Evolutionary conservation across 2,888 invertebrate species (phyloP).

Genomic region (Mythimna pallens): DNA sequence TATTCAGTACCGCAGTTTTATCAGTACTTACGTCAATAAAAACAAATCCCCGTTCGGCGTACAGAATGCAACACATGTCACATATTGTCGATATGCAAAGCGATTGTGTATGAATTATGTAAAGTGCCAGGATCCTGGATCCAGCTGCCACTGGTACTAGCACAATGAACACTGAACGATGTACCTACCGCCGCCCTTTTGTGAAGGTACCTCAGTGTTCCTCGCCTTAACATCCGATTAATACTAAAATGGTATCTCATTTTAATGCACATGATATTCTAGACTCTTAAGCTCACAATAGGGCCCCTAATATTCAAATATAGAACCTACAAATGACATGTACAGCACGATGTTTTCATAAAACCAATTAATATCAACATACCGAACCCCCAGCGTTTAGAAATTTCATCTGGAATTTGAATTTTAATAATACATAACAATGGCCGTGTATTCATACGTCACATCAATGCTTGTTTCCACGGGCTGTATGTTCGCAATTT

Average conservation of each 20-base stretch:
- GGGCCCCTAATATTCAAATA: constrained; percentile 46
- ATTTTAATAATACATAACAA: constrained; percentile 86
- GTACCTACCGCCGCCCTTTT: constrained; percentile 66
- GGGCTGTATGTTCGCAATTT: constrained; percentile 86
- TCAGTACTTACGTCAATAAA: constrained; percentile 58
- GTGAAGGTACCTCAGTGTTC: constrained; percentile 34
- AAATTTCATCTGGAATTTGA: constrained; percentile 81
- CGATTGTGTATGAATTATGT: constrained; percentile 88
- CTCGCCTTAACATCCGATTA: constrained; percentile 58
- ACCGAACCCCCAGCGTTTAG: constrained; percentile 66
- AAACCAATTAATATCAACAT: constrained; percentile 58
- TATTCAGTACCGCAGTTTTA: constrained; percentile 54
- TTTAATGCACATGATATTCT: constrained; percentile 53
- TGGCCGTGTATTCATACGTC: constrained; percentile 87
- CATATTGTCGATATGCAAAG: constrained; percentile 85
- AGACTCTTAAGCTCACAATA: constrained; percentile 12
- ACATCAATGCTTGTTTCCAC: constrained; percentile 87
- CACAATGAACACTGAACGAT: constrained; percentile 74
- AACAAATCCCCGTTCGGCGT: constrained; percentile 63
- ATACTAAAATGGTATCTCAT: constrained; percentile 61
- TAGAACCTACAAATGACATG: constrained; percentile 47
- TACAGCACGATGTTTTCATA: constrained; percentile 59
- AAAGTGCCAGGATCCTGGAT: constrained; percentile 72
- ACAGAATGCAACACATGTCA: constrained; percentile 85
- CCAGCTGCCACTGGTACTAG: constrained; percentile 74